These are phyloP conservation scores for Antigone vipio DNA, from an alignment of 2,113 vertebrate species.

Conservation along the genomic window DNA sequence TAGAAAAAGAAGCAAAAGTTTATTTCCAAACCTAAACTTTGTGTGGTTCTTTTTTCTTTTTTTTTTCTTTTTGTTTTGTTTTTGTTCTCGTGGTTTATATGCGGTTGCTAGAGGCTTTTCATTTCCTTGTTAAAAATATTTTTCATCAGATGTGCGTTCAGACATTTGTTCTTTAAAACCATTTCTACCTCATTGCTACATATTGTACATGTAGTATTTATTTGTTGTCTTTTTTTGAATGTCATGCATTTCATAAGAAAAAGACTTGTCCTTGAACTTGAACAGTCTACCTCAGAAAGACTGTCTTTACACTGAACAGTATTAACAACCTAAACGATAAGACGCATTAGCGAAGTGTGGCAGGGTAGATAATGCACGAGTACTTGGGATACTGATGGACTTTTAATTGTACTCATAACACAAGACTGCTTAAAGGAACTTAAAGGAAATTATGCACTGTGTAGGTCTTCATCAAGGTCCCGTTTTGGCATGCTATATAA, in stretches of 20 bases:
- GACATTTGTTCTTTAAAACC: conserved; percentile 91
- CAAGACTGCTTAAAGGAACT: conserved; percentile 80
- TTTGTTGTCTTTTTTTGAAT: conserved; percentile 98
- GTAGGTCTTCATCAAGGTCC: conserved; percentile 84
- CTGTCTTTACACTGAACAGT: conserved; percentile 94
- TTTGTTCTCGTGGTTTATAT: conserved; percentile 71
- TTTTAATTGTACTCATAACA: conserved; percentile 83
- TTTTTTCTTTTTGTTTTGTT: background rate
- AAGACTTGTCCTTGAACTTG: conserved; percentile 91
- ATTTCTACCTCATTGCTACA: conserved; percentile 99
- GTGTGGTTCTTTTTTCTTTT: background rate
- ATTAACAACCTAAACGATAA: conserved; percentile 84
- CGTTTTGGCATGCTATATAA: conserved; percentile 69
- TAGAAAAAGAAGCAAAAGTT: conserved; percentile 73
- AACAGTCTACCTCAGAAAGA: conserved; percentile 98
- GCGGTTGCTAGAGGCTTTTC: conserved; percentile 73
- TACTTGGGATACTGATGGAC: conserved; percentile 82
- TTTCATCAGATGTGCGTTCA: conserved; percentile 81
- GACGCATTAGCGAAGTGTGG: conserved; percentile 81
- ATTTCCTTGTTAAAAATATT: conserved; percentile 67
- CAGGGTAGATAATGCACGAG: conserved; percentile 83
- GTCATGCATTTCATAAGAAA: conserved; percentile 91
- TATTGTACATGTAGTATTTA: conserved; percentile 98
- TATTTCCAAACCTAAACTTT: conserved; percentile 71
- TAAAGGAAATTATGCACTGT: conserved; percentile 84